A percentile compares a stretch with the other conserved stretches of the same genome.
Conservation (phyloP, 2,888 invertebrate genomes). For the Aphelenchoides bicaudatus region DNA sequence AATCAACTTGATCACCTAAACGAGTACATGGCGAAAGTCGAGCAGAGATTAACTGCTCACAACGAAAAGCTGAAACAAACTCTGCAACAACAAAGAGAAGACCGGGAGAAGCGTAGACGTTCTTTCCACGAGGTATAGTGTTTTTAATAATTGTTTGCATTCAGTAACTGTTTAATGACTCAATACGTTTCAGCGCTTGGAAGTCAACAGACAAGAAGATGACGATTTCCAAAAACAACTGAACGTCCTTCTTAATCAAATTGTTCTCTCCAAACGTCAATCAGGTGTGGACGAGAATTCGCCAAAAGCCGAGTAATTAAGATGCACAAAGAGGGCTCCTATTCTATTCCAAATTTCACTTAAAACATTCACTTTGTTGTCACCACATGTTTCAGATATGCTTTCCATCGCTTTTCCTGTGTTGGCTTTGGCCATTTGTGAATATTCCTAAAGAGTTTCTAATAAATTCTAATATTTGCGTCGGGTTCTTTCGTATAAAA, state of each 20-base stretch:
- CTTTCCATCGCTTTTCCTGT: too few species aligned
- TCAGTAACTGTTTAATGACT: neutral
- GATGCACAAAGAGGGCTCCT: too few species aligned
- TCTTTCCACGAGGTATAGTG: conserved; percentile 55
- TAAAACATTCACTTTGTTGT: too few species aligned
- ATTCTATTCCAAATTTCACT: too few species aligned
- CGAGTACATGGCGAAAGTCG: conserved; percentile 58
- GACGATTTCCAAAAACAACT: conserved; percentile 57
- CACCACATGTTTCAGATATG: too few species aligned
- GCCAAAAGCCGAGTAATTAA: too few species aligned
- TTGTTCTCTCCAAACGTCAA: conserved; percentile 36
- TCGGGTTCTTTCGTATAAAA: too few species aligned
- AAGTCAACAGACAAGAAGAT: conserved; percentile 48
- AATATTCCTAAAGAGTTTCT: too few species aligned
- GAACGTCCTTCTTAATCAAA: conserved; percentile 41
- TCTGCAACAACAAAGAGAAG: conserved; percentile 53
- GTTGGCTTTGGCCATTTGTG: too few species aligned
- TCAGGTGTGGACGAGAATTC: too few species aligned
- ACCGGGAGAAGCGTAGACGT: conserved; percentile 55
- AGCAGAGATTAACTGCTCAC: conserved; percentile 43
- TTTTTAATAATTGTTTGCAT: conserved; percentile 7
- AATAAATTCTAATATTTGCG: too few species aligned
- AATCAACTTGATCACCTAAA: conserved; percentile 59
- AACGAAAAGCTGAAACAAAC: conserved; percentile 54
- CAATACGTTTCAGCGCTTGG: conserved; percentile 39